Conservation (phyloP, 2,797 vertebrate species). For the Micrastur ruficollis region DNA sequence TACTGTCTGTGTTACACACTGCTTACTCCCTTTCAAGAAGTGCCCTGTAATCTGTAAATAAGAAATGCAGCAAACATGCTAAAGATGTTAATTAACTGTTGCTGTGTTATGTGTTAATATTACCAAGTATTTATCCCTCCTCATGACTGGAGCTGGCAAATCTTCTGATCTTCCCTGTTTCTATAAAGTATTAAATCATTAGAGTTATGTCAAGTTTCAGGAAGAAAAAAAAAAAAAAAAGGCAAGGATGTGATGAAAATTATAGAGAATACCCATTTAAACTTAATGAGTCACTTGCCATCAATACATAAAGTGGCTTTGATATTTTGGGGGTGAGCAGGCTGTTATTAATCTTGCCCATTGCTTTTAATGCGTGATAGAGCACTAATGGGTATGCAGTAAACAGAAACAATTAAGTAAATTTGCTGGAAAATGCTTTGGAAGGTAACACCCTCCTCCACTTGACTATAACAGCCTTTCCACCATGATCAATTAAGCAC, state of each 20-base stretch:
- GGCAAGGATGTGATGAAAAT: slow-evolving; percentile 27
- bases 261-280: slow-evolving; percentile 40
- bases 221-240: neutral
- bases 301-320: slow-evolving; percentile 48
- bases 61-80: neutral
- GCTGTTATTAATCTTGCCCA: slow-evolving; percentile 68
- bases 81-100: neutral
- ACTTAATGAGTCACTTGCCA: slow-evolving; percentile 54
- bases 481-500: slow-evolving; percentile 66
- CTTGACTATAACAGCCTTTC: slow-evolving; percentile 54
- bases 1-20: neutral
- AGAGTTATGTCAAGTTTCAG: neutral
- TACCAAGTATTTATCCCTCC: neutral
- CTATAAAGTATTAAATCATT: neutral
- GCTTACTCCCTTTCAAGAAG: neutral
- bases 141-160: neutral
- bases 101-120: neutral
- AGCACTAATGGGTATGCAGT: slow-evolving; percentile 49
- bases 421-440: slow-evolving; percentile 62
- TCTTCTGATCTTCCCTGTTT: neutral
- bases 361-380: slow-evolving; percentile 61
- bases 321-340: slow-evolving; percentile 56
- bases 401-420: slow-evolving; percentile 69
- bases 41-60: neutral
- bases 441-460: slow-evolving; percentile 54